Evolutionary conservation across 2,888 invertebrate species (phyloP).

Genomic region (Aphidoletes aphidimyza): DNA sequence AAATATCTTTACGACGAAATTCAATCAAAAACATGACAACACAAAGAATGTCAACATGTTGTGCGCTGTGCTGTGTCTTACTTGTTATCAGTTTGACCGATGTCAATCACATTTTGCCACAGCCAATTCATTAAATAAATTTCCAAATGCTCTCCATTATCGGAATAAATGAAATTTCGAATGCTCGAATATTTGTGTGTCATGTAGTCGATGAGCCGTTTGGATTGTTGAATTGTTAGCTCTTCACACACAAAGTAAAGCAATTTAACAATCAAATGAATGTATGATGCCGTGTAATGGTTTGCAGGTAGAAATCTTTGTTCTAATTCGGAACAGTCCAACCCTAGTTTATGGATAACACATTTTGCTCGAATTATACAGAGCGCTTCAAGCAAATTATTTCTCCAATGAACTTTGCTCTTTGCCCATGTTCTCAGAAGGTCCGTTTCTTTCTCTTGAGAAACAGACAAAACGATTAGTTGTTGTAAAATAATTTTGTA

Average conservation of each 20-base stretch:
- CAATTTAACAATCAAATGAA: conserved; percentile 67
- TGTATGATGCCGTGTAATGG: conserved; percentile 62
- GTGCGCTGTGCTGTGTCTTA: not conserved
- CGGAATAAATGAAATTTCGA: conserved; percentile 61
- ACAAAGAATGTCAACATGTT: not conserved
- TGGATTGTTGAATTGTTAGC: conserved; percentile 62
- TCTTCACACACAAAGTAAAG: conserved; percentile 67
- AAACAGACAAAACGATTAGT: not conserved
- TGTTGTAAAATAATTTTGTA: conserved; percentile 44
- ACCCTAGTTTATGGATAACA: conserved; percentile 66
- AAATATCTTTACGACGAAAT: not conserved
- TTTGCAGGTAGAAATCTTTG: conserved; percentile 64
- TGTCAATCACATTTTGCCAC: conserved; percentile 60
- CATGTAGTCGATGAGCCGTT: conserved; percentile 60
- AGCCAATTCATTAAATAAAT: conserved; percentile 64
- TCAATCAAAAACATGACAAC: not conserved
- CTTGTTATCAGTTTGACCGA: conserved; percentile 58
- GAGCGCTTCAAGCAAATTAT: conserved; percentile 68
- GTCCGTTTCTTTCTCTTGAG: conserved; percentile 56
- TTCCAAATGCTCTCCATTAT: conserved; percentile 62
- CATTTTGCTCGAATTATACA: conserved; percentile 67
- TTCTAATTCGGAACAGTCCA: conserved; percentile 61
- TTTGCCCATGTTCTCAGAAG: conserved; percentile 62
- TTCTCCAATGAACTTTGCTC: conserved; percentile 65
- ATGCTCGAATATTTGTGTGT: conserved; percentile 58